Base-by-base conservation (phyloP, 2,113 vertebrate genomes). In the Electrona antarctica region DNA sequence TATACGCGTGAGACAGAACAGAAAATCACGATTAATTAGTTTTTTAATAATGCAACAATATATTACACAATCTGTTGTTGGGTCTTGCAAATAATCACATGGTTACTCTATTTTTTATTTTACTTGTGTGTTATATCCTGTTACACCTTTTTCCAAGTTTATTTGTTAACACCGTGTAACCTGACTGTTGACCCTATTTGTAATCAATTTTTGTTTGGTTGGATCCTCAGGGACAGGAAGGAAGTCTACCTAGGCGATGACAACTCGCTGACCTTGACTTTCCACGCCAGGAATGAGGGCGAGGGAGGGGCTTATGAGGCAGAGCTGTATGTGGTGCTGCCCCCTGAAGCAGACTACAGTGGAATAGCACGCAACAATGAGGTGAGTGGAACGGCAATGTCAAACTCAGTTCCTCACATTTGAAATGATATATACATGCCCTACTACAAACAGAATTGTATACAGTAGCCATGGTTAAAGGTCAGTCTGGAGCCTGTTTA, bases 261-360 rank as follows among this genome's bases (percentile, higher is more conserved):
- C 78, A 96, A 97, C 64, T 79, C 93, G 1, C 82, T 97, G 87
- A 95, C 94, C 54, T 83, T 98, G 64, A 93, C 93, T 33, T 96
- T 97, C 87, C 95, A 95, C 0, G 96, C 96, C 33, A 86, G 88
- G 83, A 97, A 98, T 3, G 88, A 93, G 64, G 96, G 96, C 0
- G 95, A 96, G 83, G 96, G 96, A 0, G 96, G 96, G 0, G 96
- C 96, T 0, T 98, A 97, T 0, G 96, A 98, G 74, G 94, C 96
- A 0, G 96, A 98, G 82, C 93, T 98, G 13, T 91, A 95, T 0
- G 95, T 97, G 75, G 92, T 92, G 0, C 86, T 96, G 51, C 96
- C 96, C 21, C 90, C 94, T 0, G 96, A 96, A 73, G 95, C 95
- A 0, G 95, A 96, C 79, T 98, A 97, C 84, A 95, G 91, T 1